phyloP scores from a whole-genome alignment of 2,797 vertebrate species.

The Cirrhinus mrigala region DNA sequence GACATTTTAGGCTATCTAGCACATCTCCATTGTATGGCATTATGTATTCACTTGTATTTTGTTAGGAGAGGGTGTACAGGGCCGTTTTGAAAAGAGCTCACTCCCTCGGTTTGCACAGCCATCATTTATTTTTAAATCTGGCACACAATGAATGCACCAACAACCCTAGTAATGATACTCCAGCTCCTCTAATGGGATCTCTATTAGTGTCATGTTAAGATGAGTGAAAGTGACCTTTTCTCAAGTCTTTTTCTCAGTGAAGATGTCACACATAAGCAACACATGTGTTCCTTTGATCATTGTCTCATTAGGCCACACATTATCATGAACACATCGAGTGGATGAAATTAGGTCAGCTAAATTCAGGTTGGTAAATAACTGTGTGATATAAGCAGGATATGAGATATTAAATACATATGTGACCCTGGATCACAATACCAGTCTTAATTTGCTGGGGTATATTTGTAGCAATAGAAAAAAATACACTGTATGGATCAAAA shows the following conservation, averaged over 20 bases:
- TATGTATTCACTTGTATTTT: neutral
- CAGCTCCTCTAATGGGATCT: constrained; percentile 34
- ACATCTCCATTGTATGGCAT: neutral
- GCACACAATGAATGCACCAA: constrained; percentile 22
- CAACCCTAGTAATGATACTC: constrained; percentile 14
- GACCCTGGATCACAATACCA: too few relatives aligned
- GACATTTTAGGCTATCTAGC: neutral
- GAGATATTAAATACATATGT: neutral
- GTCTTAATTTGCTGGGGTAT: too few relatives aligned
- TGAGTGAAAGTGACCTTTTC: constrained; percentile 37
- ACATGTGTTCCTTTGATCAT: neutral
- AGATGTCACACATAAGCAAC: neutral
- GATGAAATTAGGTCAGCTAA: neutral
- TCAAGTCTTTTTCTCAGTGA: neutral
- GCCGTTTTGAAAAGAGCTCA: neutral
- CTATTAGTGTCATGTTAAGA: constrained; percentile 25
- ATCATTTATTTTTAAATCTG: neutral
- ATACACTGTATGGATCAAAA: too few relatives aligned
- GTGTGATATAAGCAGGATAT: neutral
- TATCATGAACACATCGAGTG: neutral
- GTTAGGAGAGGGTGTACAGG: neutral
- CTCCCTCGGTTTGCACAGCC: neutral
- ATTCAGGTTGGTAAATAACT: neutral
- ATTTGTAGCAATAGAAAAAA: too few relatives aligned
- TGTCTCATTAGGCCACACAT: neutral